A percentile compares a stretch with the other conserved stretches of the same genome.
phyloP scores from a whole-genome alignment of 2,113 vertebrate species.

The Enhydra lutris region DNA sequence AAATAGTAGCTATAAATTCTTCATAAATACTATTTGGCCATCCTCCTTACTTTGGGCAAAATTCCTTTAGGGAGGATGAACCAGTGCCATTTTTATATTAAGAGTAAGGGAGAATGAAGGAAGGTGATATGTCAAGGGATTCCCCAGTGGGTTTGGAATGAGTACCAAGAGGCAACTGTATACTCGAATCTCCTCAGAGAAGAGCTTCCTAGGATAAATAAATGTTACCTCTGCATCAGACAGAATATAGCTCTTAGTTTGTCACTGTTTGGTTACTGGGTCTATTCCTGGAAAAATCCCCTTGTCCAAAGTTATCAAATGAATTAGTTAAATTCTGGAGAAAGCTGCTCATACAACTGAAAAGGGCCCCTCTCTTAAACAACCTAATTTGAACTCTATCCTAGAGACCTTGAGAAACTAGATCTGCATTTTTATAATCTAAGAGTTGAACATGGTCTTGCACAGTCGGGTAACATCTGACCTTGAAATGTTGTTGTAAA shows the following conservation, averaged over 20 bases:
- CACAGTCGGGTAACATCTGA: slow-evolving; percentile 56
- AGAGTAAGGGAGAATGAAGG: background rate
- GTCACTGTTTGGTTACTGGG: background rate
- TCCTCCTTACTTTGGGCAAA: slow-evolving; percentile 11
- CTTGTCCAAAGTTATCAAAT: slow-evolving; percentile 26
- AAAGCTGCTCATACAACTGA: slow-evolving; percentile 55
- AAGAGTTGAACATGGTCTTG: slow-evolving; percentile 39
- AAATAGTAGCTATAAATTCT: background rate
- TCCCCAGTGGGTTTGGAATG: background rate
- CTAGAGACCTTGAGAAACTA: slow-evolving; percentile 62
- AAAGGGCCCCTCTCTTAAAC: slow-evolving; percentile 42
- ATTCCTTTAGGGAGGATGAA: background rate
- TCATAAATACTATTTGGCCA: background rate
- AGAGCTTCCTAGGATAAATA: slow-evolving; percentile 7
- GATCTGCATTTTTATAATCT: slow-evolving; percentile 57
- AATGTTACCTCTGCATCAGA: background rate
- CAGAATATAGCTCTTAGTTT: background rate
- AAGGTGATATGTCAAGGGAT: background rate
- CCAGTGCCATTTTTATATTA: background rate
- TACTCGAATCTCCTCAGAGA: background rate
- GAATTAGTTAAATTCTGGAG: slow-evolving; percentile 49
- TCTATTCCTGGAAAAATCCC: slow-evolving; percentile 55
- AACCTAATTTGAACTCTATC: slow-evolving; percentile 62
- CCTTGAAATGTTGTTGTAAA: slow-evolving; percentile 74
- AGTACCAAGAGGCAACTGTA: background rate